Conservation (phyloP, 1,140 invertebrate genomes). For the Frieseomelitta varia region DNA sequence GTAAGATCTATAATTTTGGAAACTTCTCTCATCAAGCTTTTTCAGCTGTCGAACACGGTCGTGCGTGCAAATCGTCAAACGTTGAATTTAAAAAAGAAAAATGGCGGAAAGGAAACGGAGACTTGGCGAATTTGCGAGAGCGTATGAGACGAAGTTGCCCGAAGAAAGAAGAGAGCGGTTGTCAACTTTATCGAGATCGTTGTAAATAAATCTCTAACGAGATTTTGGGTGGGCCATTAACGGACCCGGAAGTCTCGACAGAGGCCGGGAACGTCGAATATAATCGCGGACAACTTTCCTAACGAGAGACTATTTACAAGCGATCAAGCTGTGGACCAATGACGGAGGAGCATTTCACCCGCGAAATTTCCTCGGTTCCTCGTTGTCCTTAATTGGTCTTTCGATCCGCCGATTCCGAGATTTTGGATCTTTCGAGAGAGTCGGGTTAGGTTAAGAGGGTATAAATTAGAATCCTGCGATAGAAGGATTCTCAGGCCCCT, state of each 20-base stretch:
- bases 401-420: neutral
- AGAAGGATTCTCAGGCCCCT: neutral
- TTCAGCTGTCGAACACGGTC: neutral
- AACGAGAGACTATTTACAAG: conserved; percentile 51
- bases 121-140: neutral
- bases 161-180: too few relatives aligned
- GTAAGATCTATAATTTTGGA: neutral
- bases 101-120: too few relatives aligned
- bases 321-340: neutral
- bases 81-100: too few relatives aligned
- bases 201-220: conserved; percentile 56
- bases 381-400: neutral
- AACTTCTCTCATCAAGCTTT: too few relatives aligned
- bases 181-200: conserved; percentile 38
- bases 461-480: neutral
- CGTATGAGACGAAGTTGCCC: neutral
- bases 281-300: conserved; percentile 52
- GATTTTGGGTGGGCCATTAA: conserved; percentile 55
- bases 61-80: neutral
- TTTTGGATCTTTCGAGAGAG: too few relatives aligned
- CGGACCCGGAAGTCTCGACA: conserved; percentile 29
- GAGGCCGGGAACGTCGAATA: conserved; percentile 7
- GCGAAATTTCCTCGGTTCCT: neutral
- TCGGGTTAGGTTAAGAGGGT: neutral
- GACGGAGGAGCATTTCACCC: neutral